These are phyloP conservation scores for Poecilia latipinna DNA, from an alignment of 2,113 vertebrate genomes.

Conservation along the genomic window DNA sequence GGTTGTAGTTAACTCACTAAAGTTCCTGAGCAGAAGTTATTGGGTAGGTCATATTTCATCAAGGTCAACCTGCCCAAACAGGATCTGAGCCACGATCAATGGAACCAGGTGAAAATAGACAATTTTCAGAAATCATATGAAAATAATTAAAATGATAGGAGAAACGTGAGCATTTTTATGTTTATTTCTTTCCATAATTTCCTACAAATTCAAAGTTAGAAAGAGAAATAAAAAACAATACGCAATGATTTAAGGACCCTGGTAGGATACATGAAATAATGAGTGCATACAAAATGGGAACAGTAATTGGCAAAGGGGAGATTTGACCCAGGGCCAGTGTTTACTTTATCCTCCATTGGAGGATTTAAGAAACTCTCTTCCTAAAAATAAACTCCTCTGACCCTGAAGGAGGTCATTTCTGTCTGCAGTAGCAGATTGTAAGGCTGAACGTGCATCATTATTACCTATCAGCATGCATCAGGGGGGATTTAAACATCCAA, in stretches of 20 bases:
- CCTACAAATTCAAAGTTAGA: too few species aligned
- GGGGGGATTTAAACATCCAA: constrained; percentile 72
- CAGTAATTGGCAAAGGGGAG: neutral
- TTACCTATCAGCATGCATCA: constrained; percentile 75
- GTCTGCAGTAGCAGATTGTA: constrained; percentile 65
- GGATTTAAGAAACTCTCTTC: constrained; percentile 26
- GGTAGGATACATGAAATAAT: neutral
- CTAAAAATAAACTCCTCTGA: constrained; percentile 59
- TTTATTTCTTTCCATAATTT: too few species aligned
- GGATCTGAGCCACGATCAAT: neutral
- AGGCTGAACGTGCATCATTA: constrained; percentile 69
- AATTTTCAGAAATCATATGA: neutral
- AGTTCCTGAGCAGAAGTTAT: too few species aligned
- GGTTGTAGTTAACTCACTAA: too few species aligned
- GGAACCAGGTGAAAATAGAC: neutral
- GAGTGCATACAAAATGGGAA: neutral
- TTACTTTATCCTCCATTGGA: constrained; percentile 9
- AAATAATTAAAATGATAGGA: neutral
- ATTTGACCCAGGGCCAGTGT: neutral
- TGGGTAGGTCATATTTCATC: too few species aligned
- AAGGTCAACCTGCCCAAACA: neutral
- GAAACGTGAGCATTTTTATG: too few species aligned
- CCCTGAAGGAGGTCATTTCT: constrained; percentile 70
- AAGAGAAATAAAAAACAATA: too few species aligned
- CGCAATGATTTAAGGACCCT: neutral